phyloP scores from a whole-genome alignment of 2,888 invertebrate genomes.

The Chirona hameri region DNA sequence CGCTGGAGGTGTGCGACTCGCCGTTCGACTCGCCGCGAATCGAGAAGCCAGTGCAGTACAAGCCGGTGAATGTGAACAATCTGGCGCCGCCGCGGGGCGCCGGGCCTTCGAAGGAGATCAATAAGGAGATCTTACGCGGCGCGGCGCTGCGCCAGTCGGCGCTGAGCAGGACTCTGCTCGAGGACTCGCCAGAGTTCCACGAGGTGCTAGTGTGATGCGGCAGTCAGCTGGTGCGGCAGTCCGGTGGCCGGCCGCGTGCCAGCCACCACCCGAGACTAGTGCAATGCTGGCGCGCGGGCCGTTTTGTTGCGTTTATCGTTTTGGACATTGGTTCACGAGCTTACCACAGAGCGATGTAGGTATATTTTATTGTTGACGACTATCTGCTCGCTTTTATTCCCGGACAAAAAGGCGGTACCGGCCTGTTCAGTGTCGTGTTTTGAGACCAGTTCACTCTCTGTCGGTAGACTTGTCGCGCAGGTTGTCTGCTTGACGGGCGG shows the following conservation, averaged over 20 bases:
- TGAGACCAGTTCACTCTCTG: not conserved
- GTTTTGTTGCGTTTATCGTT: not conserved
- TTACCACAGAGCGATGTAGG: slow-evolving; percentile 2
- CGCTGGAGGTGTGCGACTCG: not conserved
- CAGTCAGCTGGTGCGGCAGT: not conserved
- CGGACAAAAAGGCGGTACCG: not conserved
- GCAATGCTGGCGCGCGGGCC: not conserved
- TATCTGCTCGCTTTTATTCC: not conserved
- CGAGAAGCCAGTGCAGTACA: not conserved
- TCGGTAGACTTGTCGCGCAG: not conserved
- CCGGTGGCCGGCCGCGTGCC: not conserved
- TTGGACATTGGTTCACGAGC: slow-evolving; percentile 4
- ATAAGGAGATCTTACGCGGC: not conserved
- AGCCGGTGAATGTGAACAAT: slow-evolving; percentile 27
- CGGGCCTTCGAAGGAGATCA: slow-evolving; percentile 13
- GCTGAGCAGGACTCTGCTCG: not conserved
- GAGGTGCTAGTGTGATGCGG: slow-evolving; percentile 7
- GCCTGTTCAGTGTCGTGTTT: not conserved
- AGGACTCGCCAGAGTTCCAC: not conserved
- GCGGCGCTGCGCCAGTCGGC: not conserved
- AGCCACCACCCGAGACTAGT: not conserved
- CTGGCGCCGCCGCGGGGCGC: slow-evolving; percentile 24
- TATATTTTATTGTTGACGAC: slow-evolving; percentile 2
- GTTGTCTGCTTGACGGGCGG: not conserved
- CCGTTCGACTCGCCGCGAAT: not conserved